phyloP scores from a whole-genome alignment of 1,140 invertebrate species.

The Tetranychus urticae region DNA sequence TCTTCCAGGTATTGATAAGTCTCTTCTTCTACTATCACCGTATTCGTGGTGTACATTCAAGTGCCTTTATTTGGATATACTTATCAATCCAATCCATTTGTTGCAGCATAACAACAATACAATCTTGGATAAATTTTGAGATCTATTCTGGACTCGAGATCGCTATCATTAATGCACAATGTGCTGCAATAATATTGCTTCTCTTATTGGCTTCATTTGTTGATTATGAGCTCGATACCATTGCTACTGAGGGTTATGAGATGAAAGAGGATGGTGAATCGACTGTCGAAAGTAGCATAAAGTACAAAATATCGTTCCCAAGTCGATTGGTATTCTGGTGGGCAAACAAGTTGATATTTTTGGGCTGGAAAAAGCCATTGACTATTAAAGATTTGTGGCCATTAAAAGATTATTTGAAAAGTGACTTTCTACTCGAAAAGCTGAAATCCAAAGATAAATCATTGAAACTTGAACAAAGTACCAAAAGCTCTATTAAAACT shows the following conservation, averaged over 20 bases:
- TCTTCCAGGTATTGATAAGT: no score
- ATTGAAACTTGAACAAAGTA: no score
- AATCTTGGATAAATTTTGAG: neutral
- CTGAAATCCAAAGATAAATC: slow-evolving; percentile 18
- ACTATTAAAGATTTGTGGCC: slow-evolving; percentile 66
- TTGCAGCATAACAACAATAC: neutral
- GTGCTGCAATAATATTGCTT: neutral
- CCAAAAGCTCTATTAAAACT: no score
- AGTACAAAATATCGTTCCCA: slow-evolving; percentile 56
- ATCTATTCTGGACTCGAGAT: neutral
- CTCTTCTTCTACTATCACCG: no score
- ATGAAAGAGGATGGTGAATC: neutral
- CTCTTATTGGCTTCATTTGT: neutral
- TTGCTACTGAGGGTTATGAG: no score
- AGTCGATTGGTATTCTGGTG: slow-evolving; percentile 72
- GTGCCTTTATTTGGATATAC: no score
- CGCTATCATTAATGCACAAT: neutral
- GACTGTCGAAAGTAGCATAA: slow-evolving; percentile 28
- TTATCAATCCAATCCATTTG: no score
- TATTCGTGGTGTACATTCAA: no score
- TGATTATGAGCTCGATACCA: neutral
- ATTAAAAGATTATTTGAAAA: slow-evolving; percentile 31
- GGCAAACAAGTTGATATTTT: slow-evolving; percentile 60
- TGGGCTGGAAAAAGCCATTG: slow-evolving; percentile 57
- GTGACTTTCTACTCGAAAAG: neutral